These are phyloP conservation scores for Nemurella pictetii DNA, from an alignment of 2,888 invertebrate species.

Conservation along the genomic window DNA sequence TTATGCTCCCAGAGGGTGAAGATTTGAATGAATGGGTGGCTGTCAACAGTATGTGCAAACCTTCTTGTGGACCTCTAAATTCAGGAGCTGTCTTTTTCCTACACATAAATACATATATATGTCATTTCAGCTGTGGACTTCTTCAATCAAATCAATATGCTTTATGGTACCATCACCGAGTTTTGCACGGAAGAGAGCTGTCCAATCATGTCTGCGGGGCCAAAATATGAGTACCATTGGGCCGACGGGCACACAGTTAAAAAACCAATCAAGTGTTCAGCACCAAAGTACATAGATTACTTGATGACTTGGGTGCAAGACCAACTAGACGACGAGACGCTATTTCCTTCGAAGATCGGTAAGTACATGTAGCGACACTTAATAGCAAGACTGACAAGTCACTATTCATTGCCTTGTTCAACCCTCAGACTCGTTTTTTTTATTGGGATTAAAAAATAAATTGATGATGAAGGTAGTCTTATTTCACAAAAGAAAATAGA, in stretches of 20 bases:
- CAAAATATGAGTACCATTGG: constrained; percentile 99
- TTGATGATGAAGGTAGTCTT: neutral
- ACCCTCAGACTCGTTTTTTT: constrained; percentile 13
- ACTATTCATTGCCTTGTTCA: neutral
- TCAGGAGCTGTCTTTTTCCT: no score
- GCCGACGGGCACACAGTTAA: constrained; percentile 97
- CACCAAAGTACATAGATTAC: constrained; percentile 98
- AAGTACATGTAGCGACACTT: constrained; percentile 42
- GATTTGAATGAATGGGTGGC: constrained; percentile 99
- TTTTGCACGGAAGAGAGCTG: constrained; percentile 98
- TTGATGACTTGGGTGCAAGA: constrained; percentile 99
- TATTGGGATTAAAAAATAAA: constrained; percentile 17
- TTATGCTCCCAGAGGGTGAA: constrained; percentile 97
- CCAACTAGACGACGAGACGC: constrained; percentile 96
- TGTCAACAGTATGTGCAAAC: constrained; percentile 85
- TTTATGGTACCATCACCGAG: constrained; percentile 99
- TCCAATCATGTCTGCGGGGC: constrained; percentile 98
- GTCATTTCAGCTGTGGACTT: constrained; percentile 90
- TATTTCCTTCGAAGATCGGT: constrained; percentile 98
- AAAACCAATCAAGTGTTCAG: constrained; percentile 98
- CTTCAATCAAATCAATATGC: constrained; percentile 99
- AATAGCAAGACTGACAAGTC: neutral
- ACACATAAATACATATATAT: constrained; percentile 16
- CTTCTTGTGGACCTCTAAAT: neutral
- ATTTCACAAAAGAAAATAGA: neutral